Conservation (phyloP, 2,113 vertebrate species). For the Pavo muticus region DNA sequence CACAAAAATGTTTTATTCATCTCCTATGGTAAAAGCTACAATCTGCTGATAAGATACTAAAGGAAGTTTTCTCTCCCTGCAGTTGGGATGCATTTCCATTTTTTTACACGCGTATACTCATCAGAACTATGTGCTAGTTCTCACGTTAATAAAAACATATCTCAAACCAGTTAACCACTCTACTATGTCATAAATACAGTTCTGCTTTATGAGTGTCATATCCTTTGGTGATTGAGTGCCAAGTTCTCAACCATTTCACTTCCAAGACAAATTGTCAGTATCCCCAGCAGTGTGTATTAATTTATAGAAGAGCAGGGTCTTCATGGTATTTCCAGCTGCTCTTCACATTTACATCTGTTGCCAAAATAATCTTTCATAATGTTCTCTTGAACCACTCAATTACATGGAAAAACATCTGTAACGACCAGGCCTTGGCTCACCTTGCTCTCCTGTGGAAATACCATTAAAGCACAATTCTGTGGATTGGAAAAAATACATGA, state of each 20-base stretch:
- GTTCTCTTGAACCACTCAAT: constrained; percentile 26
- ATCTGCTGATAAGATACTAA: constrained; percentile 18
- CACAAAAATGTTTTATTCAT: neutral
- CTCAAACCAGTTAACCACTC: neutral
- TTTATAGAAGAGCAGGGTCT: constrained; percentile 40
- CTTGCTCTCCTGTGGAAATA: constrained; percentile 49
- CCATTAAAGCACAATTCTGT: constrained; percentile 4
- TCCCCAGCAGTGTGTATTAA: neutral
- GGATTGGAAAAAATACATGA: neutral
- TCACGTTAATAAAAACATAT: constrained; percentile 16
- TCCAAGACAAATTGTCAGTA: constrained; percentile 35
- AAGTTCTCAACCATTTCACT: constrained; percentile 37
- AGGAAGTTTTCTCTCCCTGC: neutral
- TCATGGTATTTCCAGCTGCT: constrained; percentile 59
- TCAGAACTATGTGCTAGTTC: neutral
- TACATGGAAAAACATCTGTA: constrained; percentile 37
- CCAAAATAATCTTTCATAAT: constrained; percentile 29
- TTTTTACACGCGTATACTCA: neutral
- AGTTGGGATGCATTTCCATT: neutral
- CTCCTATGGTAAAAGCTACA: neutral
- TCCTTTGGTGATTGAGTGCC: constrained; percentile 4
- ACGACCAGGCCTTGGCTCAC: constrained; percentile 10
- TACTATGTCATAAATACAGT: neutral
- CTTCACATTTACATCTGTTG: constrained; percentile 51
- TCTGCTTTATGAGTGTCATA: neutral